phyloP scores from a whole-genome alignment of 2,113 vertebrate species.

The Gobiocypris rarus region DNA sequence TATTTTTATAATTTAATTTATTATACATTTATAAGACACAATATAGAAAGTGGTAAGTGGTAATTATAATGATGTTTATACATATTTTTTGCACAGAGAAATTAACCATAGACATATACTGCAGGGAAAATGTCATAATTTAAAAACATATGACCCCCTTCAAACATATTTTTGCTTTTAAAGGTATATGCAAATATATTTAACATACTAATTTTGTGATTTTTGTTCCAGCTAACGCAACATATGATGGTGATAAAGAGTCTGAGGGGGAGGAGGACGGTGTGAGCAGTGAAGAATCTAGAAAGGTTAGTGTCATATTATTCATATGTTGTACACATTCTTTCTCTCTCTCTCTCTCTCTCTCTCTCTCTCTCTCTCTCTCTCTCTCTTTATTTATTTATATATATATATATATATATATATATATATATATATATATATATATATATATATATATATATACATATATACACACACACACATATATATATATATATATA shows the following conservation, averaged over 20 bases:
- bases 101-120: not conserved
- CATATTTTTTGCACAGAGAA: not conserved
- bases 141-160: not conserved
- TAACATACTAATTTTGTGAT: not conserved
- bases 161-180: not conserved
- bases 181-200: slow-evolving; percentile 1
- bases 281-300: slow-evolving; percentile 90
- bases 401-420: too few species aligned
- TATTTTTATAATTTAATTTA: not conserved
- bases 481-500: too few species aligned
- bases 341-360: too few species aligned
- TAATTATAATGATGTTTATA: not conserved
- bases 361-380: too few species aligned
- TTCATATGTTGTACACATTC: not conserved
- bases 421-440: too few species aligned
- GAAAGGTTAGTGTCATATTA: slow-evolving; percentile 78
- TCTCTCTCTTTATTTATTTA: too few species aligned
- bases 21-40: not conserved
- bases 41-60: not conserved
- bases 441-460: too few species aligned
- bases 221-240: slow-evolving; percentile 84
- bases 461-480: too few species aligned
- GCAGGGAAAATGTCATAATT: not conserved
- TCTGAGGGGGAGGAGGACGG: slow-evolving; percentile 91
- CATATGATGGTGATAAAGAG: slow-evolving; percentile 93